Base-by-base conservation (phyloP, 2,888 invertebrate genomes). In the Drosophila parthenogenetica region DNA sequence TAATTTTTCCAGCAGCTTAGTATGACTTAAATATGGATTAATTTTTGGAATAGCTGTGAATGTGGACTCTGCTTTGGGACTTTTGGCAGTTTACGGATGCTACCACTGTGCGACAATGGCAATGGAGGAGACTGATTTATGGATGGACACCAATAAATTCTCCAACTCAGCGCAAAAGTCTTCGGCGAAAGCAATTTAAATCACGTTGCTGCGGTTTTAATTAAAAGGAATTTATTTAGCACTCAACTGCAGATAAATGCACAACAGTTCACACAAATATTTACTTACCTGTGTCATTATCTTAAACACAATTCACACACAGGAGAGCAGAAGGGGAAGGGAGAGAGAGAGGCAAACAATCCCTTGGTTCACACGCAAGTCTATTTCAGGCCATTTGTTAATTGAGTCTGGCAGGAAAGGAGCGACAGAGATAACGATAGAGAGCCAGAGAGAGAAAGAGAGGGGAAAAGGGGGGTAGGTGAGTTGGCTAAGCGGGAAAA, bases 201-300 rank as follows among this genome's bases (percentile, higher is more conserved):
- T 89, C 86, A 87, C 84, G 82, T 81, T 35, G 71, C 73, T 77
- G 84, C 71, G 87, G 87, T 84, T 84, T 88, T 88, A 87, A 89
- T 88, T 89, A 88, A 89, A 80, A 79, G 87, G 87, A 87, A 79
- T 88, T 89, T 82, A 73, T 88, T 81, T 77, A 73, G 77, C 77
- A 81, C 77, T 85, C 85, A 83, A 79, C 82, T 89, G 85, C 90
- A 89, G 85, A 89, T 82, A 79, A 81, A 74, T 81, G 87, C 81
- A 84, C 73, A 72, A 79, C 66, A 69, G 66, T 71, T 65, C 63
- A 40, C 79, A 64, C 68, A 73, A 29, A 43, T 58, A 72, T 77
- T 65, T 75, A 62, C 68, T 48, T 60, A 71, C 62, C 67, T 61
- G 58, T 17, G 55, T 11, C 22, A 55, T 51, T 37, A 43, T 16